Evolutionary conservation across 2,113 vertebrate species (phyloP).

Genomic region (Meleagris gallopavo): DNA sequence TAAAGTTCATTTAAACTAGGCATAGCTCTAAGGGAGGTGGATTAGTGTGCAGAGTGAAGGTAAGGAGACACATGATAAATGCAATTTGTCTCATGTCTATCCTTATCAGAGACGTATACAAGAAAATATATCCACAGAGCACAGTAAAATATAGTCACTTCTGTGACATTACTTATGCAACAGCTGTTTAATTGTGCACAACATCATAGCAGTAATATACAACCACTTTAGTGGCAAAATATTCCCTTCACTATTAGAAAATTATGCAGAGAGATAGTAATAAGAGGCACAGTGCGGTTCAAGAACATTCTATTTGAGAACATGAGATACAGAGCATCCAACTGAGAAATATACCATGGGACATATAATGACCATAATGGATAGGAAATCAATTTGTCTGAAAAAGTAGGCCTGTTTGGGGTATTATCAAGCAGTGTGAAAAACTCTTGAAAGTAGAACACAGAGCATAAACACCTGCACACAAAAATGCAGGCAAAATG

Average conservation of each 20-base stretch:
- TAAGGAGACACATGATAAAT: not conserved
- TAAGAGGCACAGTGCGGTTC: not conserved
- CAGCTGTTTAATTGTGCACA: conserved; percentile 61
- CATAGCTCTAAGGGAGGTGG: not conserved
- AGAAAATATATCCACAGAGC: conserved; percentile 17
- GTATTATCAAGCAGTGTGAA: not conserved
- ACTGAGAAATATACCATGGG: not conserved
- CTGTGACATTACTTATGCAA: conserved; percentile 6
- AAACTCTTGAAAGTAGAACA: not conserved
- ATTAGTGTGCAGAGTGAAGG: not conserved
- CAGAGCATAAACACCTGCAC: not conserved
- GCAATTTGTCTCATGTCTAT: conserved; percentile 9
- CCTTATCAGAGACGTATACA: not conserved
- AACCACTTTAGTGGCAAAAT: conserved; percentile 40
- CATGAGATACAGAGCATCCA: not conserved
- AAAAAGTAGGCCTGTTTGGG: not conserved
- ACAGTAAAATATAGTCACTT: conserved; percentile 46
- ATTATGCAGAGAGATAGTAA: conserved; percentile 35
- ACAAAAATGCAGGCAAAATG: accelerated
- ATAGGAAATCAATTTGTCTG: not conserved
- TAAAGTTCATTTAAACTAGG: not conserved
- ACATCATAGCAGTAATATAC: not conserved
- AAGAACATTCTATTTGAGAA: not conserved
- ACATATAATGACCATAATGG: not conserved
- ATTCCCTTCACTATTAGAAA: conserved; percentile 40